Evolutionary conservation across 2,888 invertebrate genomes (phyloP).

Genomic region (Adelognathus sp.): DNA sequence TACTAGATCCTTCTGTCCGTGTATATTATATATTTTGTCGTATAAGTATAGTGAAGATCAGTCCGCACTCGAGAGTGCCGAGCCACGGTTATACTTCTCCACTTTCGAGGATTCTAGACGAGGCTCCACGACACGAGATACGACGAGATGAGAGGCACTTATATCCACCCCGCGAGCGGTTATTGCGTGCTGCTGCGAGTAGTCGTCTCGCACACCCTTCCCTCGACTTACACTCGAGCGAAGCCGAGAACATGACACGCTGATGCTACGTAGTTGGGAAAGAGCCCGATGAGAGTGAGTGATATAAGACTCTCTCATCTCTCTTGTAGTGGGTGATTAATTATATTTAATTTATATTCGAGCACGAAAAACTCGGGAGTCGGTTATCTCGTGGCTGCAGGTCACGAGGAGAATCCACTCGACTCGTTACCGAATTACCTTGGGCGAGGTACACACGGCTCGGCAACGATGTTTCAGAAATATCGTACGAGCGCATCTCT

Average conservation of each 20-base stretch:
- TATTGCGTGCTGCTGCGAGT: slow-evolving; percentile 42
- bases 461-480: slow-evolving; percentile 37
- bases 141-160: slow-evolving; percentile 46
- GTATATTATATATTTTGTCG: too few relatives aligned
- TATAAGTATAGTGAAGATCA: too few relatives aligned
- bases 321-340: slow-evolving; percentile 51
- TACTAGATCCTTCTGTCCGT: too few relatives aligned
- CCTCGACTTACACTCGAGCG: slow-evolving; percentile 13
- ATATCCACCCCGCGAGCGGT: slow-evolving; percentile 37
- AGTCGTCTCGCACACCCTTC: not conserved
- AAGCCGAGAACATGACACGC: slow-evolving; percentile 11
- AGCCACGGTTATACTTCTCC: too few relatives aligned
- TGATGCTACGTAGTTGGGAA: slow-evolving; percentile 19
- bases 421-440: slow-evolving; percentile 39
- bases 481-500: slow-evolving; percentile 32
- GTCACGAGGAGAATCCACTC: slow-evolving; percentile 18
- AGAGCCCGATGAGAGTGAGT: slow-evolving; percentile 31
- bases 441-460: too few relatives aligned
- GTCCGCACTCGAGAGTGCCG: too few relatives aligned
- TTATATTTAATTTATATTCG: slow-evolving; percentile 64
- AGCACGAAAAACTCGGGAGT: slow-evolving; percentile 19
- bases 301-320: slow-evolving; percentile 26
- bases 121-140: slow-evolving; percentile 16
- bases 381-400: slow-evolving; percentile 30
- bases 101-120: slow-evolving; percentile 50